Conservation (phyloP, 2,113 vertebrate genomes). For the western clawed frog (Xenopus tropicalis) region DNA sequence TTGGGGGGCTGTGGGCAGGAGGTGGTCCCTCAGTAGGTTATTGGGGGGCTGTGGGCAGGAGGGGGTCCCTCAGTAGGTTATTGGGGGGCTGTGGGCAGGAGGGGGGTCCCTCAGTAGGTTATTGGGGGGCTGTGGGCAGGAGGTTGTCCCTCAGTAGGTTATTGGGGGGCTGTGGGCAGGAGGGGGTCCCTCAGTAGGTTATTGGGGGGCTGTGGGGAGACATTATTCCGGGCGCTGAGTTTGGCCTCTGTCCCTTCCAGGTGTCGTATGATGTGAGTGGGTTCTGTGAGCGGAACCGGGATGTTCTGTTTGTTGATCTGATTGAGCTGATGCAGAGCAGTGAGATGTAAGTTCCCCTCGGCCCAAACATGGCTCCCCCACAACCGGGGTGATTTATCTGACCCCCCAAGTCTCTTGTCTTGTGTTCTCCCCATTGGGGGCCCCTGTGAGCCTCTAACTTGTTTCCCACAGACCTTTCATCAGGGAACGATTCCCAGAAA, state of each 20-base stretch:
- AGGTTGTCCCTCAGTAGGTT: too few species aligned
- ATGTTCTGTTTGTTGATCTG: slow-evolving; percentile 76
- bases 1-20: too few species aligned
- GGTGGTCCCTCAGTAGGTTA: too few species aligned
- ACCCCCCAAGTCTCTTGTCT: background rate
- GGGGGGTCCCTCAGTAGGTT: too few species aligned
- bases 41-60: background rate
- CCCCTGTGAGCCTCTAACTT: too few species aligned
- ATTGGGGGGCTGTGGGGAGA: too few species aligned
- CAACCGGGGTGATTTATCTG: background rate
- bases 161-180: too few species aligned
- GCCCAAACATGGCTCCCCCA: background rate
- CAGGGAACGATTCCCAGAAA: slow-evolving; percentile 68
- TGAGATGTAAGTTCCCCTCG: slow-evolving; percentile 65
- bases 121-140: too few species aligned
- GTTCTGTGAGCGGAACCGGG: slow-evolving; percentile 78
- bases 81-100: background rate
- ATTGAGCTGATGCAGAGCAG: slow-evolving; percentile 83
- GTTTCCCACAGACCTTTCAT: slow-evolving; percentile 63
- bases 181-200: too few species aligned
- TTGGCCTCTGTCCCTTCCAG: slow-evolving; percentile 46
- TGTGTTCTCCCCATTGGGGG: too few species aligned
- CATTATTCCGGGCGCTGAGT: too few species aligned
- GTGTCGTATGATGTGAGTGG: slow-evolving; percentile 74
- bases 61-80: too few species aligned